phyloP scores from a whole-genome alignment of 2,888 invertebrate genomes.

The Tortrix viridana region DNA sequence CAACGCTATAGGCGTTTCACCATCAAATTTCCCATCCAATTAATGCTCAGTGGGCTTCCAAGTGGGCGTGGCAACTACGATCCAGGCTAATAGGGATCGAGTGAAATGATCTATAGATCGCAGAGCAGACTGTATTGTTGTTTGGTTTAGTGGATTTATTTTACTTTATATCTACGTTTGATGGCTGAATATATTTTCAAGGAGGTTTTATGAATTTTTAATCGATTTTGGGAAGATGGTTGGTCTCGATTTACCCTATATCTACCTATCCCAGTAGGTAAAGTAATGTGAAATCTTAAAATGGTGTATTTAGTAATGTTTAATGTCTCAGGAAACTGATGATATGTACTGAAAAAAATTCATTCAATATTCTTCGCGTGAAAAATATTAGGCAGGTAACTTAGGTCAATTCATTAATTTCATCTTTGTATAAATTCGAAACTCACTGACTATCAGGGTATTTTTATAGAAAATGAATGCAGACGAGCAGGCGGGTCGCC shows the following conservation, averaged over 20 bases:
- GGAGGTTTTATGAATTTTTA: conserved; percentile 58
- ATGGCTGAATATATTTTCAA: conserved; percentile 73
- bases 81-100: conserved; percentile 80
- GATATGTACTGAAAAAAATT: too few relatives aligned
- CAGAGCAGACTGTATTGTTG: conserved; percentile 76
- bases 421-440: too few relatives aligned
- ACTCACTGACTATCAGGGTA: too few relatives aligned
- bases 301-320: too few relatives aligned
- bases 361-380: too few relatives aligned
- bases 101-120: conserved; percentile 83
- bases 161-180: conserved; percentile 76
- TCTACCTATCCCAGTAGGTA: background rate
- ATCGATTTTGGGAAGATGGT: conserved; percentile 48
- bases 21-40: conserved; percentile 76
- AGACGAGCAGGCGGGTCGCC: too few relatives aligned
- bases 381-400: too few relatives aligned
- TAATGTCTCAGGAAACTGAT: too few relatives aligned
- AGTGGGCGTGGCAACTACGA: conserved; percentile 71
- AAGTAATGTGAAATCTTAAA: background rate
- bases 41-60: conserved; percentile 82
- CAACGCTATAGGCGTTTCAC: conserved; percentile 68
- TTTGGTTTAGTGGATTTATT: conserved; percentile 76
- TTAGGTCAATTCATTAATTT: too few relatives aligned
- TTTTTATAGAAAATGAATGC: too few relatives aligned
- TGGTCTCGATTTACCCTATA: background rate